These are phyloP conservation scores for Illadopsis cleaveri DNA, from an alignment of 2,113 vertebrate genomes.

Conservation along the genomic window DNA sequence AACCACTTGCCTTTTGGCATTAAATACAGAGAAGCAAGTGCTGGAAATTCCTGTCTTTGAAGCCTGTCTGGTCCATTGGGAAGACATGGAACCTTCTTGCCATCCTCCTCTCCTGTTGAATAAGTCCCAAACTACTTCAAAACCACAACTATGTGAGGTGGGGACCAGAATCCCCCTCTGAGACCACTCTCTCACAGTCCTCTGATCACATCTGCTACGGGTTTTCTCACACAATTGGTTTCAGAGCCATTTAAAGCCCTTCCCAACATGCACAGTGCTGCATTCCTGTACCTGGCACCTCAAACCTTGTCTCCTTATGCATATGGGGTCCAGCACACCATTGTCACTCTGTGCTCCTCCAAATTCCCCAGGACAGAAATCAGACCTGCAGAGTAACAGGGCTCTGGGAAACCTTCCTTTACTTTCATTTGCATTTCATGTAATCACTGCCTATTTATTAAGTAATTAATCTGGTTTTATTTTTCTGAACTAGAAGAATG, in stretches of 20 bases:
- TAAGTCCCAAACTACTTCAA: background rate
- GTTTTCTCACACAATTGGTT: background rate
- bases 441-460: background rate
- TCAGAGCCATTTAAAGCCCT: background rate
- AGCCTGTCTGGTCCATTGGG: background rate
- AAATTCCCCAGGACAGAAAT: background rate
- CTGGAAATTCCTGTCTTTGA: background rate
- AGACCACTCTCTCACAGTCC: background rate
- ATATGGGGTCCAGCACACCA: background rate
- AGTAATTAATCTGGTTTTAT: slow-evolving; percentile 5
- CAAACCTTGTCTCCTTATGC: background rate
- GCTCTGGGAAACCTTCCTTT: background rate
- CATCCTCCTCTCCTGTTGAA: background rate
- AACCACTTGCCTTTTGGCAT: background rate
- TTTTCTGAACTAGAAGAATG: background rate
- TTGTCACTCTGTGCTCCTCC: background rate
- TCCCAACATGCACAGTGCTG: accelerated
- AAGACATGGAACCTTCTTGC: background rate
- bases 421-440: background rate
- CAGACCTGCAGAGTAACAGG: background rate
- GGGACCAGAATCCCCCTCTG: background rate
- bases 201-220: accelerated
- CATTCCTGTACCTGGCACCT: background rate
- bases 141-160: accelerated
- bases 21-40: background rate